These are phyloP conservation scores for Uromys caudimaculatus DNA, from an alignment of 2,797 vertebrate genomes.

Conservation along the genomic window DNA sequence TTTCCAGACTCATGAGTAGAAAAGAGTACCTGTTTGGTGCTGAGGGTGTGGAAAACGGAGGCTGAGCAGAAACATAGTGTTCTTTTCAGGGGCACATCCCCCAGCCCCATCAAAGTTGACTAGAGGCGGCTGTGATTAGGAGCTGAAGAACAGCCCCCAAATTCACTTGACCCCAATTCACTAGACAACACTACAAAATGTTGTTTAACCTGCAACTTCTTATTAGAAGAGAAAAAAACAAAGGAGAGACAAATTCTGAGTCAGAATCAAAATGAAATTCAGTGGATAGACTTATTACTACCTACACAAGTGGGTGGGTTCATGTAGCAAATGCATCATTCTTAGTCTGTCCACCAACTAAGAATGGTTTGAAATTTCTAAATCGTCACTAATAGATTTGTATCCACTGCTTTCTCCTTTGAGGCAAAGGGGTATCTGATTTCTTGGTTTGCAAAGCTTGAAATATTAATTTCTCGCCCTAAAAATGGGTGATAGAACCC, in stretches of 20 bases:
- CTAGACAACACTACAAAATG: neutral
- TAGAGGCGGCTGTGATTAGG: accelerated
- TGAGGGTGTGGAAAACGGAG: accelerated
- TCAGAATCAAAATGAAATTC: neutral
- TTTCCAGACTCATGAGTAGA: neutral
- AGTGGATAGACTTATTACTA: neutral
- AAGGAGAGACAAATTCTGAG: neutral
- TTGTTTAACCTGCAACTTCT: neutral
- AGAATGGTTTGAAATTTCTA: neutral
- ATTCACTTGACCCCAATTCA: too few species aligned
- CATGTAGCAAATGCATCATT: too few species aligned
- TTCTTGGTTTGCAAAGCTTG: neutral
- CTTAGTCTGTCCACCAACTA: neutral
- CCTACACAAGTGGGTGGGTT: too few species aligned
- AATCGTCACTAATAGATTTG: neutral
- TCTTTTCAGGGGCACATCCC: neutral
- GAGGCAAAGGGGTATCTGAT: neutral
- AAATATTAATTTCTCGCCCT: neutral
- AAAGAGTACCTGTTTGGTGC: constrained; percentile 2
- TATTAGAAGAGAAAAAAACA: neutral
- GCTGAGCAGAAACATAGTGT: accelerated
- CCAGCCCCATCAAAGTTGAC: accelerated
- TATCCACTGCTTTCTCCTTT: neutral
- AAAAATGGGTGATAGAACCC: neutral
- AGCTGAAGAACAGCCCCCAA: neutral